Percentiles rank a stretch among this genome's conserved stretches.
phyloP scores from a whole-genome alignment of 2,888 invertebrate species.

The Eurois occulta region DNA sequence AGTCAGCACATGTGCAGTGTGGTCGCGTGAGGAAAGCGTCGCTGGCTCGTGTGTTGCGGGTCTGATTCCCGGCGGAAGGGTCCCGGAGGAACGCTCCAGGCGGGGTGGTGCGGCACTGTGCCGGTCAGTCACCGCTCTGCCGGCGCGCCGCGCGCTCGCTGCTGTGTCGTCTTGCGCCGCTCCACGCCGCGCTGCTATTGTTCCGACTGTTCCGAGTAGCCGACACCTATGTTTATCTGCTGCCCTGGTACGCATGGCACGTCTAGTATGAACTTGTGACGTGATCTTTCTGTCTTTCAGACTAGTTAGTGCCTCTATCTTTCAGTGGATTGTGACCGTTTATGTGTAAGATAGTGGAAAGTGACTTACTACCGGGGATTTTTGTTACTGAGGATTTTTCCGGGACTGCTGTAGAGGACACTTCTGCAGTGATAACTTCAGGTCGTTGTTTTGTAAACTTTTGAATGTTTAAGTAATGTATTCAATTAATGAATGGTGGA shows the following conservation, averaged over 20 bases:
- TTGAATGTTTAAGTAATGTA: background rate
- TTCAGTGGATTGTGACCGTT: slow-evolving; percentile 85
- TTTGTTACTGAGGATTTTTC: slow-evolving; percentile 80
- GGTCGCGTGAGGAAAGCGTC: slow-evolving; percentile 76
- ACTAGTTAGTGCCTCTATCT: slow-evolving; percentile 73
- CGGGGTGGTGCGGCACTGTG: slow-evolving; percentile 88
- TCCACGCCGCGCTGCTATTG: slow-evolving; percentile 76
- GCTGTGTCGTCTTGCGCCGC: slow-evolving; percentile 70
- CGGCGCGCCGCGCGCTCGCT: slow-evolving; percentile 87
- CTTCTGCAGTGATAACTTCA: slow-evolving; percentile 74
- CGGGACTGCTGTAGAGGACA: slow-evolving; percentile 76
- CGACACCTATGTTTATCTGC: slow-evolving; percentile 82
- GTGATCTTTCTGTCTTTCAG: slow-evolving; percentile 80
- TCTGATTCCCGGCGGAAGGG: slow-evolving; percentile 86
- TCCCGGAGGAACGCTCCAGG: slow-evolving; percentile 86
- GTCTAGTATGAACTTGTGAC: slow-evolving; percentile 83
- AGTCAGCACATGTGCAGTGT: slow-evolving; percentile 75
- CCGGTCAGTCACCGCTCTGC: slow-evolving; percentile 90
- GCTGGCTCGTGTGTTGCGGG: slow-evolving; percentile 76
- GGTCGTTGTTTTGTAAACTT: slow-evolving; percentile 70
- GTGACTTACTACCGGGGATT: slow-evolving; percentile 83
- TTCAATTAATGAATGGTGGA: slow-evolving; percentile 8
- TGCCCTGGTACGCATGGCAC: slow-evolving; percentile 80
- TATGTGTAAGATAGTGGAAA: slow-evolving; percentile 83
- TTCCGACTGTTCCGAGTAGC: slow-evolving; percentile 79